Evolutionary conservation across 2,113 vertebrate genomes (phyloP), one percentile per base, ranked within the genome.

Genomic region (Nothobranchius kuhntae): DNA sequence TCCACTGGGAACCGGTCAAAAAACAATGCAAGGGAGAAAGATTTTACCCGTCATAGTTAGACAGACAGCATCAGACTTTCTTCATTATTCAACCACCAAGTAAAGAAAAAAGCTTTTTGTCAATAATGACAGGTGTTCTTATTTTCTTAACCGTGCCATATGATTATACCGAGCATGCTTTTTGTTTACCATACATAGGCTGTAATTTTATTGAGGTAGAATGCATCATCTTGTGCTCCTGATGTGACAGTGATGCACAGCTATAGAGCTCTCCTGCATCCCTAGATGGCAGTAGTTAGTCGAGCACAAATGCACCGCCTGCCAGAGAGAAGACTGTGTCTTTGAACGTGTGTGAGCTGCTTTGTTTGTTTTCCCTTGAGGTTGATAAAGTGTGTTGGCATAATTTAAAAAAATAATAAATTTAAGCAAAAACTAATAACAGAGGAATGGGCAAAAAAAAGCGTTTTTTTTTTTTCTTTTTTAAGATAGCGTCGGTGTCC

Each of bases 231-330:
- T 9, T 7, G 13, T 40, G 1, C 4, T 40, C 30, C 17, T 11
- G 13, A 40, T 54, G 42, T 77, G 66, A 70, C 47, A 42, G 11
- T 58, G 61, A 75, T 58, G 35, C 38, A 62, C 47, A 66, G 66
- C 57, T 38, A 51, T 15, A 57, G 65, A 65, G 66, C 71, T 46
- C 63, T 42, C 46, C 61, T 75, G 60, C 56, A 82, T 89, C 93
- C 87, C 91, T 93, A 94, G 93, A 93, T 94, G 92, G 93, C 93
- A 94, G 92, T 92, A 91, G 92, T 91, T 88, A 91, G 92, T 92
- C 81, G 86, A 73, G 72, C 78, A 81, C 70, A 51, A 69, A 70
- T 70, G 71, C 52, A 67, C 24, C 26, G 38, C 48, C 65, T 44
- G 26, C 53, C 46, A 62, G 48, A 65, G 46, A 53, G 44, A 60